Evolutionary conservation across 2,888 invertebrate genomes (phyloP).

Genomic region (Drosophila mercatorum): DNA sequence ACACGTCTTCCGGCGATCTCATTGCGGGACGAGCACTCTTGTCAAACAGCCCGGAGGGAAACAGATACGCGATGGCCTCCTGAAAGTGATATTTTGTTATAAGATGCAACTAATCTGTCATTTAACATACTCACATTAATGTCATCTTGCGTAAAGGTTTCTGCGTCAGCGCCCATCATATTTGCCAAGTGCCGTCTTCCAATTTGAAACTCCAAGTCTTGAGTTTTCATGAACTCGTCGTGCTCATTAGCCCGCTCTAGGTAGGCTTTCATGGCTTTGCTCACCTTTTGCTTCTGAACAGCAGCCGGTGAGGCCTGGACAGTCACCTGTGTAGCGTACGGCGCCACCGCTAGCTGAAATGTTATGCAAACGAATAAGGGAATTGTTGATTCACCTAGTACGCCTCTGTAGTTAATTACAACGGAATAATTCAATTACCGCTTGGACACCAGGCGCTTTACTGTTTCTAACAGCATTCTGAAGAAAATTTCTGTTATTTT

Average conservation of each 20-base stretch:
- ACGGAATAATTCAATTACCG: slow-evolving; percentile 37
- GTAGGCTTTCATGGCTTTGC: slow-evolving; percentile 96
- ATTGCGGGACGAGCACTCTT: slow-evolving; percentile 94
- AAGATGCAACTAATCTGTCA: too few relatives aligned
- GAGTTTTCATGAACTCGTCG: slow-evolving; percentile 92
- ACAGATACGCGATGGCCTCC: slow-evolving; percentile 96
- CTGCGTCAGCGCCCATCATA: slow-evolving; percentile 98
- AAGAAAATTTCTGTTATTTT: slow-evolving; percentile 75
- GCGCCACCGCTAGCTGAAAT: slow-evolving; percentile 47
- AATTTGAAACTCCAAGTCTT: slow-evolving; percentile 92
- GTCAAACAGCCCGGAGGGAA: slow-evolving; percentile 96
- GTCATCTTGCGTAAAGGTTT: slow-evolving; percentile 94
- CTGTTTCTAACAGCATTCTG: slow-evolving; percentile 61
- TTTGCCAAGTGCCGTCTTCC: slow-evolving; percentile 98
- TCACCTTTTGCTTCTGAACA: slow-evolving; percentile 87
- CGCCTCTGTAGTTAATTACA: slow-evolving; percentile 6
- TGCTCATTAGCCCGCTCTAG: slow-evolving; percentile 92
- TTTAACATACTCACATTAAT: slow-evolving; percentile 88
- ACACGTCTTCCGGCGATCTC: slow-evolving; percentile 95
- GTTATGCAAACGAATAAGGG: slow-evolving; percentile 65
- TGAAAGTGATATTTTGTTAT: slow-evolving; percentile 75
- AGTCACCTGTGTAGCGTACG: slow-evolving; percentile 77
- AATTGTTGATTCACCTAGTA: slow-evolving; percentile 4
- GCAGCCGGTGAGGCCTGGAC: slow-evolving; percentile 79
- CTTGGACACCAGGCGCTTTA: slow-evolving; percentile 27